phyloP scores from a whole-genome alignment of 2,888 invertebrate genomes.

The Macropis europaea region DNA sequence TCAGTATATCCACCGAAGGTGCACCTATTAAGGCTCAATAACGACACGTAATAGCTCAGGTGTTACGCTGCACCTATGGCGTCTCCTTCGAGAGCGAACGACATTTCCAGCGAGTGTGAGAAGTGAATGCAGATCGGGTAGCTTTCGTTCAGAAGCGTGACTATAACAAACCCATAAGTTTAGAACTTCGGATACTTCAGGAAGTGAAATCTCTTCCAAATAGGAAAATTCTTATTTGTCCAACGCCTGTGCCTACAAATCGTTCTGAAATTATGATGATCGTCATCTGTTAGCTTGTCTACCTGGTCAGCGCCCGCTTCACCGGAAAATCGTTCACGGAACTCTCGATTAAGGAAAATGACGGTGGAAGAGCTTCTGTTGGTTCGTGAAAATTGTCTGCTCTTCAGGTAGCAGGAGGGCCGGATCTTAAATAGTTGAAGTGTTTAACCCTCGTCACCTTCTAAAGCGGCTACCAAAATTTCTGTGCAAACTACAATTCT shows the following conservation, averaged over 20 bases:
- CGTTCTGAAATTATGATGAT: constrained; percentile 54
- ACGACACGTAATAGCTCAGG: constrained; percentile 72
- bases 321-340: constrained; percentile 62
- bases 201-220: background rate
- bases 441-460: no score
- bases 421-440: no score
- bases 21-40: constrained; percentile 75
- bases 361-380: constrained; percentile 58
- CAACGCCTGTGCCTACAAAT: background rate
- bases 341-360: constrained; percentile 75
- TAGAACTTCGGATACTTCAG: background rate
- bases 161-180: no score
- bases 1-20: constrained; percentile 72
- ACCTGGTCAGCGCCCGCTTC: constrained; percentile 1
- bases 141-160: constrained; percentile 22
- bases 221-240: constrained; percentile 1
- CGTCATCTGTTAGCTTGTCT: no score
- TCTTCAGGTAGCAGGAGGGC: no score
- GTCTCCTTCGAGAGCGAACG: constrained; percentile 7
- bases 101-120: constrained; percentile 23
- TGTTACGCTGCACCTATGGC: constrained; percentile 24
- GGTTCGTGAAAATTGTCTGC: no score
- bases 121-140: constrained; percentile 7
- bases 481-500: no score
- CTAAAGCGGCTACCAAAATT: no score